phyloP scores from a whole-genome alignment of 2,888 invertebrate genomes.

The Protula sp. region DNA sequence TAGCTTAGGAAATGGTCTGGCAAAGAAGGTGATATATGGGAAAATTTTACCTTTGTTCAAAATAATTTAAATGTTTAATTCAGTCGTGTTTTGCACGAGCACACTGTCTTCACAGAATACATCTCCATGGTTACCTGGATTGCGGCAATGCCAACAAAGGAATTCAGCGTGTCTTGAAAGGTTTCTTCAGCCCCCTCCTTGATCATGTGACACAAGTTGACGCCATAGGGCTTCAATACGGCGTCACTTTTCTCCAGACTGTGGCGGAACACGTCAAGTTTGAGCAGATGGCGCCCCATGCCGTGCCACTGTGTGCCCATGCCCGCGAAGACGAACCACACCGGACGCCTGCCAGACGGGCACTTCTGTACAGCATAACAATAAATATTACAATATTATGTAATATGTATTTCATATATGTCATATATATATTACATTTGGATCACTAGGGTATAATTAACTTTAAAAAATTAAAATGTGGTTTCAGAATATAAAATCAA shows the following conservation, averaged over 20 bases:
- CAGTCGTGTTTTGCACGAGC: too few relatives aligned
- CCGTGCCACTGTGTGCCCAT: constrained; percentile 98
- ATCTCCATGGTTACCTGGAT: constrained; percentile 77
- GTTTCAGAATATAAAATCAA: too few relatives aligned
- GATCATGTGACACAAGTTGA: constrained; percentile 76
- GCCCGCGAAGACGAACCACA: constrained; percentile 91
- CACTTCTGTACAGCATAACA: neutral
- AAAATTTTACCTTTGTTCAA: too few relatives aligned
- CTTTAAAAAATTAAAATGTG: too few relatives aligned
- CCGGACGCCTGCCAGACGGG: constrained; percentile 56
- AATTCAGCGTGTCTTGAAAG: constrained; percentile 80
- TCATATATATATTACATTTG: too few relatives aligned
- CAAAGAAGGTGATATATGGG: too few relatives aligned
- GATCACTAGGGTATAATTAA: too few relatives aligned
- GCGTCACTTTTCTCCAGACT: constrained; percentile 73
- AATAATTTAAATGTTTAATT: too few relatives aligned
- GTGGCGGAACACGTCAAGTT: constrained; percentile 72
- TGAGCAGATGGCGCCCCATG: constrained; percentile 84
- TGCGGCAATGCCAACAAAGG: constrained; percentile 90
- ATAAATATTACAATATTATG: neutral
- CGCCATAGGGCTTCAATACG: constrained; percentile 69
- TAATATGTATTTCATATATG: too few relatives aligned
- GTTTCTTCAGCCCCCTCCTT: constrained; percentile 70
- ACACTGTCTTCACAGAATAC: too few relatives aligned
- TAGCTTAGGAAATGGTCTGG: too few relatives aligned